Evolutionary conservation across 1,140 invertebrate species (phyloP), one percentile per base, ranked within the genome.

Genomic region (Heliconius hermathena): DNA sequence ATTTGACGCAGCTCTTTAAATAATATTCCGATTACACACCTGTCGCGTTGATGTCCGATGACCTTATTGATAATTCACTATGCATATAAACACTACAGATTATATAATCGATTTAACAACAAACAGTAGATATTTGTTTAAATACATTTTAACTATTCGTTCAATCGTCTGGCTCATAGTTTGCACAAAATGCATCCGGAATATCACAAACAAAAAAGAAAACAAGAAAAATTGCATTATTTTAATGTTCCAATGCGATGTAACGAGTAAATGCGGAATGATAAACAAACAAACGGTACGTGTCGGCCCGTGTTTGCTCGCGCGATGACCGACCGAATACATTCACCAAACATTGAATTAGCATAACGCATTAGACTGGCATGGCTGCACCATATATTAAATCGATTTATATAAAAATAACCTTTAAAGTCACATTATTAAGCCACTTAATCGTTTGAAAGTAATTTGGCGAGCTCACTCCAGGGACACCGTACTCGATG

Each of bases 311-410:
- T 81, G 75, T 82, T 79, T 85, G 77, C 77, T 71, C 77, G 66
- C 66, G 76, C 83, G 79, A 78, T 81, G 84, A 85, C 80, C 81
- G 80, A 83, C 84, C 76, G 84, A 83, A 83, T 84, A 88, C 86
- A 88, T 88, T 87, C 84, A 82, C 85, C 83, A 88, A 88, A 88
- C 87, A 88, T 82, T 82, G 87, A 81, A 88, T 88, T 88, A 88
- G 87, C 87, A 88, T 88, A 88, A 82, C 84, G 82, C 81, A 82
- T 84, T 76, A 46, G 74, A 79, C 46, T 74, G 75, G 77, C 70
- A 81, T 79, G 78, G 76, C 76, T 70, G 16, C 60, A 57, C 36
- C 66, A 81, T 33, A 66, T 78, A 82, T 80, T 81, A 66, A 16
- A 78, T 78, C 80, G 66, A 72, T 74, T 71, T 66, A 74, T 18